Conservation (phyloP, 2,113 vertebrate species). For the Electrona antarctica region DNA sequence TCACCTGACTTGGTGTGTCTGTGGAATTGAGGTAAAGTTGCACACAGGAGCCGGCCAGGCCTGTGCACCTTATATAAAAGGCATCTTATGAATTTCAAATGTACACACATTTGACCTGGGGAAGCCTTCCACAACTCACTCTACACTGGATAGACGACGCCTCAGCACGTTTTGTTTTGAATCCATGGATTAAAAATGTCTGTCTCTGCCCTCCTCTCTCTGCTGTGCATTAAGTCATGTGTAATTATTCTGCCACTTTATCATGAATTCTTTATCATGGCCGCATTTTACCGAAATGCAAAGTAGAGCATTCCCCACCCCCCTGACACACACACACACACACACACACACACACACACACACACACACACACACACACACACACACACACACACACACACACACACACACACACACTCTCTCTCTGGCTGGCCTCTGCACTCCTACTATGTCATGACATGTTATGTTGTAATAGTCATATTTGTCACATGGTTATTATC, state of each 20-base stretch:
- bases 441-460: neutral
- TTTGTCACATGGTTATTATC: conserved; percentile 57
- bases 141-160: conserved; percentile 43
- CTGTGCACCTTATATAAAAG: conserved; percentile 22
- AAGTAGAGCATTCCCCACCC: conserved; percentile 33
- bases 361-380: conserved; percentile 11
- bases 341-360: conserved; percentile 6
- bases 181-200: neutral
- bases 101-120: conserved; percentile 20
- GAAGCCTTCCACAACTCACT: conserved; percentile 10
- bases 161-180: conserved; percentile 24
- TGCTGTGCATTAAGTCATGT: conserved; percentile 56
- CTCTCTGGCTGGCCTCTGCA: conserved; percentile 23
- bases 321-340: conserved; percentile 15
- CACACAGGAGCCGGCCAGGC: conserved; percentile 24
- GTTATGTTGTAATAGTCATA: conserved; percentile 37
- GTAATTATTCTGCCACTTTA: conserved; percentile 76
- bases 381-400: conserved; percentile 11
- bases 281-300: conserved; percentile 65
- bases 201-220: conserved; percentile 17
- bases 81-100: conserved; percentile 17
- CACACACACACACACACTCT: conserved; percentile 3
- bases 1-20: no score
- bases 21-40: neutral
- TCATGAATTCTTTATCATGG: conserved; percentile 77